Base-by-base conservation (phyloP, 2,113 vertebrate species). In the Egretta garzetta region DNA sequence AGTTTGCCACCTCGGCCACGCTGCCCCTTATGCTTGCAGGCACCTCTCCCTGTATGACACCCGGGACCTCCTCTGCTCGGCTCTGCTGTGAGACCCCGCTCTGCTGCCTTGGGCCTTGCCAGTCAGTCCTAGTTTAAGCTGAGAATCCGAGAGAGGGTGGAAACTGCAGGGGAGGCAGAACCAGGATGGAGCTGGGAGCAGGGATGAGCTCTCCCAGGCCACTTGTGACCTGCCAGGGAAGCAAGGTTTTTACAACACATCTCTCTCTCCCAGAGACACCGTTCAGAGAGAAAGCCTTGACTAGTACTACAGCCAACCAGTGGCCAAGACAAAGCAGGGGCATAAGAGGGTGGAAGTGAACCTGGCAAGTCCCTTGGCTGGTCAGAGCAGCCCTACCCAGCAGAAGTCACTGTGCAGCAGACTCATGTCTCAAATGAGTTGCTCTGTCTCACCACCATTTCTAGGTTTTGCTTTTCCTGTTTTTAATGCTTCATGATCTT, bases 51-150 rank as follows among this genome's bases (percentile, higher is more conserved):
- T n/a, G 5, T 32, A 35, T 74, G 26, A 74, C 14, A 71, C 6
- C 35, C 1, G 0, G 21, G 18, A 52, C 24, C 19, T 60, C 18
- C 16, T 32, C n/a, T 2, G 5, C 27, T 73, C 4, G 2, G 1
- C 21, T 66, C 60, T 70, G 39, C 1, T 0, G 26, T 60, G 35
- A 49, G 39, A 41, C 4, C 7, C 30, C 0, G 0, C 18, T 59
- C 14, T 73, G 49, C 71, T 73, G 80, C 47, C 30, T 39, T 1
- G 2, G 8, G 14, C 16, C 3, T 35, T 3, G 1, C 8, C 3
- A 39, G 9, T 47, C 68, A 74, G 14, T 28, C 28, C 43, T 59
- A 21, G 59, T 60, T 81, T 68, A 79, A 56, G 17, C 15, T 72
- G 41, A 83, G 47, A 79, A 92, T 84, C 7, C 47, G 39, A 52